phyloP scores from a whole-genome alignment of 2,888 invertebrate species.

The Platynereis dumerilii region DNA sequence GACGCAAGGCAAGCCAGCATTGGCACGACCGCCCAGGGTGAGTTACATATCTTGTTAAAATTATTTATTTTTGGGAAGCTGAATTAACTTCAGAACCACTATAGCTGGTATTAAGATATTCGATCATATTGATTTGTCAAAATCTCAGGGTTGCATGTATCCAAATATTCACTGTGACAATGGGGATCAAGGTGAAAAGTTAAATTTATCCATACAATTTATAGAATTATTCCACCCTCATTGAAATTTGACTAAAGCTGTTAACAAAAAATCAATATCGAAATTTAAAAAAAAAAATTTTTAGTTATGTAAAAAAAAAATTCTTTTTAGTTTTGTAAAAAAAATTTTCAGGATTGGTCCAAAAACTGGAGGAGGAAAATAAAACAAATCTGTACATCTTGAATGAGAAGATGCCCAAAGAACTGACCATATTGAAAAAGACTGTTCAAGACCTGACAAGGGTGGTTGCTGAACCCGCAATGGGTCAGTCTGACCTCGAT shows the following conservation, averaged over 20 bases:
- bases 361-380: slow-evolving; percentile 78
- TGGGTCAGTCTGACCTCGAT: slow-evolving; percentile 73
- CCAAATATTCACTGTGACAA: background rate
- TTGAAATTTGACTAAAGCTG: background rate
- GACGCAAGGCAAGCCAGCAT: slow-evolving; percentile 68
- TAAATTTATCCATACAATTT: background rate
- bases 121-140: no score
- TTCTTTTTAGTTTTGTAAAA: no score
- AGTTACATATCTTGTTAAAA: no score
- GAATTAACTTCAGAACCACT: no score
- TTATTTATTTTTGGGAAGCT: no score
- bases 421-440: slow-evolving; percentile 71
- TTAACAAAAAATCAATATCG: no score
- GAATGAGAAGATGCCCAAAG: slow-evolving; percentile 80
- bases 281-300: no score
- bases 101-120: no score
- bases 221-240: background rate
- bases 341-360: slow-evolving; percentile 71
- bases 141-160: no score
- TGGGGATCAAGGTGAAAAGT: background rate
- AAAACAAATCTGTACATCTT: slow-evolving; percentile 78
- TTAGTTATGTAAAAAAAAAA: no score
- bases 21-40: slow-evolving; percentile 71
- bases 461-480: slow-evolving; percentile 73
- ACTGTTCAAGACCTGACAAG: slow-evolving; percentile 75